Percentiles rank a stretch among this genome's conserved stretches.
Evolutionary conservation across 2,113 vertebrate genomes (phyloP).

Genomic region (Microtus richardsoni): DNA sequence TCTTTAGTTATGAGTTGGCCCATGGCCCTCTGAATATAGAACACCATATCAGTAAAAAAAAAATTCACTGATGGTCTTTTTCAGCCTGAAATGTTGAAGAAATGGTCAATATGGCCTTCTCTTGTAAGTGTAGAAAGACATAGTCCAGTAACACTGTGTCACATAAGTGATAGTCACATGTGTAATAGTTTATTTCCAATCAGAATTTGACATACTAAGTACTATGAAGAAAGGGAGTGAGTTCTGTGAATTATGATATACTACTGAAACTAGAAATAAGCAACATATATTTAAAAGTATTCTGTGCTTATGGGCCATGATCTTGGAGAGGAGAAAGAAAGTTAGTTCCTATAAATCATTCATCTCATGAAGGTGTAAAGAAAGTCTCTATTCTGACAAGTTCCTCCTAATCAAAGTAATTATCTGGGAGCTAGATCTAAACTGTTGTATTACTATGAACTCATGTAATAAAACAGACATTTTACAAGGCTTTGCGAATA

Average conservation of each 20-base stretch:
- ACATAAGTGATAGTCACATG: constrained; percentile 34
- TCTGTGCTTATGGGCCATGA: constrained; percentile 10
- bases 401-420: constrained; percentile 64
- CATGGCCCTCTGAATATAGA: background rate
- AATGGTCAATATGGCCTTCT: background rate
- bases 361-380: constrained; percentile 47
- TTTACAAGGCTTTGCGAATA: constrained; percentile 45
- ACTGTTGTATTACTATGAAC: background rate
- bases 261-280: constrained; percentile 38
- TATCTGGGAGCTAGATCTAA: constrained; percentile 59
- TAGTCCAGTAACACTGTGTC: constrained; percentile 27
- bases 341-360: constrained; percentile 35
- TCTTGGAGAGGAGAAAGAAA: constrained; percentile 49
- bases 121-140: background rate
- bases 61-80: background rate
- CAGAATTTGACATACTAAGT: constrained; percentile 43
- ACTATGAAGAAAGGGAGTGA: background rate
- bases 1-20: background rate
- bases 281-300: background rate
- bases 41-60: constrained; percentile 6
- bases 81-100: background rate
- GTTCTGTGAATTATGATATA: constrained; percentile 35
- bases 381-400: constrained; percentile 70
- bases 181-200: constrained; percentile 42
- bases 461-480: constrained; percentile 26